Evolutionary conservation across 2,113 vertebrate genomes (phyloP).

Genomic region (Erythrocebus patas): DNA sequence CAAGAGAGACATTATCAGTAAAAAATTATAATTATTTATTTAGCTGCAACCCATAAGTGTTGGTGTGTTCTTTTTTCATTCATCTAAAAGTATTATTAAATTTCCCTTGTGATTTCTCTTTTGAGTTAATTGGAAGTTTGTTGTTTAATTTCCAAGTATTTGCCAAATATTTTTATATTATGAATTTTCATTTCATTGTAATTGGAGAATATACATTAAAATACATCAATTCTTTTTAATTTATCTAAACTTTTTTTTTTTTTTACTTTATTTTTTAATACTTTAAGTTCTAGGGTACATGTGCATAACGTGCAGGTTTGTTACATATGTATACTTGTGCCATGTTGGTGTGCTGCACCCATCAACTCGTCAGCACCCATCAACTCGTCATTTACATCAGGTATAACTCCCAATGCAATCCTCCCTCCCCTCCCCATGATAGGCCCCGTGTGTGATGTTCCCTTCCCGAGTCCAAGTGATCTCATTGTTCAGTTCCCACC

Average conservation of each 20-base stretch:
- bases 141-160: not conserved
- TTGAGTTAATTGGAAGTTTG: not conserved
- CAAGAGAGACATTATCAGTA: not conserved
- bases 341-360: too few species aligned
- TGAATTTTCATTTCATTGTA: not conserved
- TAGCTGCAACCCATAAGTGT: not conserved
- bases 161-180: not conserved
- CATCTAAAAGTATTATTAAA: not conserved
- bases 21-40: not conserved
- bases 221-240: not conserved
- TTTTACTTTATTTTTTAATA: too few species aligned
- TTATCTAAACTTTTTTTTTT: not conserved
- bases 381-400: too few species aligned
- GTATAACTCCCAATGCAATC: too few species aligned
- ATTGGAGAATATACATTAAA: not conserved
- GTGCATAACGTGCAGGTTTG: too few species aligned
- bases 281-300: too few species aligned
- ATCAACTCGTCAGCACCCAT: too few species aligned
- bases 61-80: not conserved
- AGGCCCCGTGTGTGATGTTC: too few species aligned
- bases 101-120: not conserved
- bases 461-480: too few species aligned
- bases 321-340: too few species aligned
- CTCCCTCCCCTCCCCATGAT: too few species aligned
- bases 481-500: too few species aligned